phyloP scores from a whole-genome alignment of 1,140 invertebrate genomes.

The Caenorhabditis remanei region DNA sequence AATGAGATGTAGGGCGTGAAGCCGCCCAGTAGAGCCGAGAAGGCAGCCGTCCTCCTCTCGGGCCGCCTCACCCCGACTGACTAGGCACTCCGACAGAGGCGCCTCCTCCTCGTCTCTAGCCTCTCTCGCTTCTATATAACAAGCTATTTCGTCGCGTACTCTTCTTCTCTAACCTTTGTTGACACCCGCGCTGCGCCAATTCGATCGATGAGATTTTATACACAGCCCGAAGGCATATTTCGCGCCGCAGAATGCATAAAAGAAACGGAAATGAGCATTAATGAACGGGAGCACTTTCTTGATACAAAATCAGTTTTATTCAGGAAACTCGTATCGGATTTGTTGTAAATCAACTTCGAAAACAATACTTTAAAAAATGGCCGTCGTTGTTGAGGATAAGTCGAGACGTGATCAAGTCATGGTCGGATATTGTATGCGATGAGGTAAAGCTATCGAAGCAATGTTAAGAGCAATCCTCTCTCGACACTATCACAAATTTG shows the following conservation, averaged over 20 bases:
- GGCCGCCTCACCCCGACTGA: constrained; percentile 25
- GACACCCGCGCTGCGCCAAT: neutral
- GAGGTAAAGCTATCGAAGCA: constrained; percentile 34
- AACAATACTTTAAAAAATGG: constrained; percentile 47
- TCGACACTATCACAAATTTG: no score
- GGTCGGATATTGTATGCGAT: constrained; percentile 64
- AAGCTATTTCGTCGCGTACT: neutral
- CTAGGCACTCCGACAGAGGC: constrained; percentile 26
- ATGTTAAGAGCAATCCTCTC: neutral
- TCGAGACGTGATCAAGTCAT: constrained; percentile 63
- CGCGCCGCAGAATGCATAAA: neutral
- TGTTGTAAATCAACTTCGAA: constrained; percentile 64
- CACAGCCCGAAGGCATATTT: neutral
- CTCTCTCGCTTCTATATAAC: neutral
- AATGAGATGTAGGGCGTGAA: neutral
- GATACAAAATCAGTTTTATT: constrained; percentile 4
- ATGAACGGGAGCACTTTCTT: neutral
- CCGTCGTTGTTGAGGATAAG: constrained; percentile 63
- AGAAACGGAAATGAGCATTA: neutral
- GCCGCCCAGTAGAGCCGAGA: constrained; percentile 29
- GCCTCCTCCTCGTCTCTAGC: constrained; percentile 44
- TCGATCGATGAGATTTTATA: constrained; percentile 38
- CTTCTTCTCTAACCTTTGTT: neutral
- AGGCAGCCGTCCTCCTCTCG: constrained; percentile 44
- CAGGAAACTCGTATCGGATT: constrained; percentile 66